Base-by-base conservation (phyloP, 2,888 invertebrate species). In the Saturnia japonica region DNA sequence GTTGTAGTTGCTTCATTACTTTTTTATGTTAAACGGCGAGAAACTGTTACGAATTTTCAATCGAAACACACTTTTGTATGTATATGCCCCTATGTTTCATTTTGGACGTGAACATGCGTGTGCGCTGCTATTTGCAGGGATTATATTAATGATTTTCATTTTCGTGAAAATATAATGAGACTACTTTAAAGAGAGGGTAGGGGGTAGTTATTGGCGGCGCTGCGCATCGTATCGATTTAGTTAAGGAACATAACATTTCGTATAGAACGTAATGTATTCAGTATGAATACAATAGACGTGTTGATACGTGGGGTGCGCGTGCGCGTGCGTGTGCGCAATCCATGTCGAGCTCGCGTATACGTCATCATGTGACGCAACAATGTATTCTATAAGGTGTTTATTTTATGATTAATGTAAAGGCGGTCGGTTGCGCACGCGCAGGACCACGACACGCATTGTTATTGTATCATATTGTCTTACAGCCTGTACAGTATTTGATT, bases 401-500 rank as follows among this genome's bases (percentile, higher is more conserved):
- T 54, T 19, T 54, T n/a, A n/a, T n/a, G 1, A n/a, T 22, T 54
- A 22, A 12, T 9, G 9, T 34, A n/a, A 34, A 45, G 7, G 51
- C 28, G 25, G n/a, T 60, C 74, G 69, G 74, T 68, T 62, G 71
- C 72, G 72, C 71, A 72, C 70, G 73, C 70, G 74, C 70, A 28
- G 75, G 68, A 70, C 73, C 66, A 71, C 74, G 76, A 71, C 75
- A 73, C 79, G 80, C 79, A 80, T 81, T 83, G 82, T 84, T 86
- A 82, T 84, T 87, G 88, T 89, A 87, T 84, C 80, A 85, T 88
- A 87, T 79, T 87, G 81, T 87, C 77, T 84, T 79, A 87, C 85
- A 88, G 85, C 88, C 89, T 91, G 91, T 91, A 91, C 91, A 91
- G 91, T 92, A 92, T 91, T 91, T 90, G 84, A 92, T 86, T 91